Evolutionary conservation across 2,797 vertebrate species (phyloP).

Genomic region (Spheniscus humboldti): DNA sequence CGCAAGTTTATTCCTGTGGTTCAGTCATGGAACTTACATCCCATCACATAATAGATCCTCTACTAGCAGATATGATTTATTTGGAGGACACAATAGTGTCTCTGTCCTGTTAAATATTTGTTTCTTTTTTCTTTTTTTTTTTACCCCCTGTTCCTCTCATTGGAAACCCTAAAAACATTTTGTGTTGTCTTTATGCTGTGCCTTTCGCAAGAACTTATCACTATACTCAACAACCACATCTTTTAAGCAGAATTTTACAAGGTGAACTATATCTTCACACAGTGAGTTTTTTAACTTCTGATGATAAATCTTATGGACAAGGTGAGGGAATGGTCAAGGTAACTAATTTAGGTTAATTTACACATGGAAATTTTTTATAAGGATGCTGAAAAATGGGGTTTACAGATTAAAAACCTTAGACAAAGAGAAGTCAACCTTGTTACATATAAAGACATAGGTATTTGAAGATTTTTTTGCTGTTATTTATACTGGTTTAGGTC

Average conservation of each 20-base stretch:
- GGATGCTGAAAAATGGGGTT: neutral
- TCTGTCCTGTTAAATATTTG: neutral
- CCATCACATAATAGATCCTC: neutral
- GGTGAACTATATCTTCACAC: neutral
- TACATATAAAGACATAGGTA: neutral
- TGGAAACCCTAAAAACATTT: neutral
- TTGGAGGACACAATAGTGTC: neutral
- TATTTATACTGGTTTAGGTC: neutral
- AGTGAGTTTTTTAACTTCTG: neutral
- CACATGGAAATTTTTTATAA: neutral
- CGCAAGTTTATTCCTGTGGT: neutral
- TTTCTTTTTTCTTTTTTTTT: neutral
- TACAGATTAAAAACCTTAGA: neutral
- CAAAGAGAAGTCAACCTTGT: neutral
- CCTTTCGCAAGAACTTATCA: neutral
- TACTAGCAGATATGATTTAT: neutral
- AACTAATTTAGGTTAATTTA: neutral
- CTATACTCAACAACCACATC: neutral
- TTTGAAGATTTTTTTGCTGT: neutral
- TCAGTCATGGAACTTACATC: neutral
- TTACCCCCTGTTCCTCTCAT: neutral
- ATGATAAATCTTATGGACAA: neutral
- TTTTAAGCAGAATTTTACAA: neutral
- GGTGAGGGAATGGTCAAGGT: neutral
- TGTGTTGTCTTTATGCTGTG: neutral